A percentile compares a stretch with the other conserved stretches of the same genome.
These are phyloP conservation scores for Batillaria attramentaria DNA, from an alignment of 1,140 invertebrate genomes.

Conservation along the genomic window DNA sequence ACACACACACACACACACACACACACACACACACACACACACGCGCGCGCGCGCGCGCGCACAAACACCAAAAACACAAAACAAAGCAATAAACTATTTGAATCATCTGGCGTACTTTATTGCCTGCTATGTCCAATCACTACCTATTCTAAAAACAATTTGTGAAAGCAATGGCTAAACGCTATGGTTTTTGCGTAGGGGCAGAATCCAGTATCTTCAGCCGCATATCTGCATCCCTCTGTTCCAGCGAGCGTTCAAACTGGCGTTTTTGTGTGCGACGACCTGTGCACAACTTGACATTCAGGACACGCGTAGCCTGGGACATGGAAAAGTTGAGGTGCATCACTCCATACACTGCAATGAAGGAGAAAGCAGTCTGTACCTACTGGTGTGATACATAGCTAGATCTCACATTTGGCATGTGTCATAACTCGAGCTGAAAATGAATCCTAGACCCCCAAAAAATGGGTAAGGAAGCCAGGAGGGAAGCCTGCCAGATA, in stretches of 20 bases:
- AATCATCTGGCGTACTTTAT: background rate
- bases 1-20: background rate
- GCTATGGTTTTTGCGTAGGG: too few relatives aligned
- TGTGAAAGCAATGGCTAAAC: too few relatives aligned
- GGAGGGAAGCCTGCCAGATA: background rate
- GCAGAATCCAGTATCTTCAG: too few relatives aligned
- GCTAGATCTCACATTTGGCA: too few relatives aligned
- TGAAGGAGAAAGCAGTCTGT: background rate
- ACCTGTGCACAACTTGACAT: constrained; percentile 27
- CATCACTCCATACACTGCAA: constrained; percentile 31
- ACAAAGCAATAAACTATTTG: background rate
- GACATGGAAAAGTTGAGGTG: constrained; percentile 27
- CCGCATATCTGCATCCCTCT: too few relatives aligned
- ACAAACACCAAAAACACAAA: background rate
- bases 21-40: background rate
- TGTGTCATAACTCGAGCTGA: background rate
- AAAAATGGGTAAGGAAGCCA: background rate
- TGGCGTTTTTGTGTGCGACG: constrained; percentile 17
- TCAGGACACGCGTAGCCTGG: constrained; percentile 25
- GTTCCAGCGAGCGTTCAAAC: too few relatives aligned
- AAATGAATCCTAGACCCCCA: background rate
- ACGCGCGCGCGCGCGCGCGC: too few relatives aligned
- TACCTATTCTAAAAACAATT: background rate
- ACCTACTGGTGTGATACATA: too few relatives aligned
- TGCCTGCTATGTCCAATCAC: background rate